Evolutionary conservation across 2,888 invertebrate species (phyloP).

Genomic region (Carpatolechia fugitivella): DNA sequence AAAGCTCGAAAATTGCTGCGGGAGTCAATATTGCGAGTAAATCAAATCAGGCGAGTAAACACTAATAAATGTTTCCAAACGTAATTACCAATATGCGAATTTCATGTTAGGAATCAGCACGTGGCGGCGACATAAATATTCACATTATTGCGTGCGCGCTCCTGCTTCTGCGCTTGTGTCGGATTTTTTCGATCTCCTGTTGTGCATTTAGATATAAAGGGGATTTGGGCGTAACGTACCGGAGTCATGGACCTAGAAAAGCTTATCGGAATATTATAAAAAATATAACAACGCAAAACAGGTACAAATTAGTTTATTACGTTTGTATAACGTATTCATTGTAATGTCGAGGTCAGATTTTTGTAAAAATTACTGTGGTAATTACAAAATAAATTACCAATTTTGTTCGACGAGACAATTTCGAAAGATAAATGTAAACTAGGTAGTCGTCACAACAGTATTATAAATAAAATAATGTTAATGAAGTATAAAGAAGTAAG

Average conservation of each 20-base stretch:
- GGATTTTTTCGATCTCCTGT: slow-evolving; percentile 64
- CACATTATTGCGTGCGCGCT: slow-evolving; percentile 63
- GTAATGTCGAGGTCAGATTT: too few relatives aligned
- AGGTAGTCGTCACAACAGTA: too few relatives aligned
- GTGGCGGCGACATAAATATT: slow-evolving; percentile 74
- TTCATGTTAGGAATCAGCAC: slow-evolving; percentile 72
- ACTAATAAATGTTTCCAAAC: slow-evolving; percentile 38
- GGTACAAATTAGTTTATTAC: too few relatives aligned
- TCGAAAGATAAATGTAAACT: too few relatives aligned
- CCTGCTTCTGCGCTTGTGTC: slow-evolving; percentile 50
- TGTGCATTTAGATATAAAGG: slow-evolving; percentile 74
- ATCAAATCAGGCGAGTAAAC: slow-evolving; percentile 32
- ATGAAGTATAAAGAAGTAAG: too few relatives aligned
- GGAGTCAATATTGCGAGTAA: slow-evolving; percentile 7
- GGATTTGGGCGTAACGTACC: slow-evolving; percentile 70
- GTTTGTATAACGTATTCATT: too few relatives aligned
- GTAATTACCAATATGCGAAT: slow-evolving; percentile 71
- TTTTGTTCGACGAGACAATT: too few relatives aligned
- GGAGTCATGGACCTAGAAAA: slow-evolving; percentile 24
- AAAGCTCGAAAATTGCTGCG: not conserved
- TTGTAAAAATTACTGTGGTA: too few relatives aligned
- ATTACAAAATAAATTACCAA: too few relatives aligned
- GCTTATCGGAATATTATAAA: not conserved
- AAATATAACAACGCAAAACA: not conserved
- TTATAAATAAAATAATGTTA: too few relatives aligned